Evolutionary conservation across 1,140 invertebrate species (phyloP), one percentile per base, ranked within the genome.

Genomic region (Zelostemma sp.): DNA sequence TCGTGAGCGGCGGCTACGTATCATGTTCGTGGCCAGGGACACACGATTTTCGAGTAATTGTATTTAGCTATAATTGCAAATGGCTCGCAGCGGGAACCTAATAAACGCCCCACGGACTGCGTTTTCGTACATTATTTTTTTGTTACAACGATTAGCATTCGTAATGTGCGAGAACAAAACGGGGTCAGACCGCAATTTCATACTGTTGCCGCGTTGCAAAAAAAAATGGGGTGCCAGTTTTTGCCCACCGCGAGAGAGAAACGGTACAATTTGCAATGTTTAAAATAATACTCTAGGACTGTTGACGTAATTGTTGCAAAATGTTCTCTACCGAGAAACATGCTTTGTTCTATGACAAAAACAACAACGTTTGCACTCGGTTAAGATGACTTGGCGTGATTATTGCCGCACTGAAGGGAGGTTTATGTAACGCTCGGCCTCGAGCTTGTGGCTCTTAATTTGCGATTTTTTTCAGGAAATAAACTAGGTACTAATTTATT

Each of bases 1-100:
- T 60, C 38, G 38, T 46, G 47, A 38, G 31, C 11, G 43, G 21
- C 19, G 3, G 15, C 47, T 16, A 31, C 15, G 48, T 6, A 16
- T 50, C 35, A 18, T 17, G 14, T 40, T 41, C 15, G 19, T 43
- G 6, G 35, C 25, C 35, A 43, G 38, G 18, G 43, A 59, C 25
- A 59, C 25, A 55, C 16, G 46, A 50, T 58, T 54, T 51, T 57
- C 47, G 47, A n/a, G 19, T 50, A 59, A 50, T 48, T 59, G 33
- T 43, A 49, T 41, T 49, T n/a, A 47, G 19, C 50, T 48, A 51
- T 59, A 51, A 59, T 49, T 60, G 57, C 48, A 45, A 25, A 51
- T 33, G 14, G 15, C 31, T 38, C 43, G 41, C 31, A 47, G 17
- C 31, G 11, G 31, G 28, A 47, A 15, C 16, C 54, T 19, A 38